Percentiles rank a stretch among this genome's conserved stretches.
Conservation (phyloP, 2,797 vertebrate genomes). For the Esox lucius region DNA sequence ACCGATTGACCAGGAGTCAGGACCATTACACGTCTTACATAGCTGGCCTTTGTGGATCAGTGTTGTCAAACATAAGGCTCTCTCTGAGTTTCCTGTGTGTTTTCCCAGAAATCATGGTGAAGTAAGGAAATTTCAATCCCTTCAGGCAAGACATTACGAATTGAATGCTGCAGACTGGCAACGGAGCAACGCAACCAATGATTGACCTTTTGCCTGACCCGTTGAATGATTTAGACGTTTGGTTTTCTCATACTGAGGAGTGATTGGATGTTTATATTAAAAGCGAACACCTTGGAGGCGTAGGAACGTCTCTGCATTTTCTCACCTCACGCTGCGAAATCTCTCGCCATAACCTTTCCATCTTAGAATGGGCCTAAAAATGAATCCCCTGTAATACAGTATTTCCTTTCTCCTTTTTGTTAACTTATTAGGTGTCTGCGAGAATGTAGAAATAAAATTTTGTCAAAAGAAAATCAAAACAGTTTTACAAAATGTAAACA, state of each 20-base stretch:
- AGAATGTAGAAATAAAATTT: neutral
- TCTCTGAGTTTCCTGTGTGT: conserved; percentile 18
- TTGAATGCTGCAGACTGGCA: conserved; percentile 62
- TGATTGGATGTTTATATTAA: conserved; percentile 43
- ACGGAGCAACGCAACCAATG: conserved; percentile 31
- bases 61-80: conserved; percentile 45
- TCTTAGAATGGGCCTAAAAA: conserved; percentile 1
- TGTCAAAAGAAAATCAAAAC: too few relatives aligned
- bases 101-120: conserved; percentile 45
- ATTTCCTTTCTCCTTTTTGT: neutral
- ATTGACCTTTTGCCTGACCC: conserved; percentile 66
- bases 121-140: conserved; percentile 57
- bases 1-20: conserved; percentile 37
- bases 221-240: conserved; percentile 63
- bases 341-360: conserved; percentile 36
- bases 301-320: conserved; percentile 12
- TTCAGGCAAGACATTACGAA: conserved; percentile 64
- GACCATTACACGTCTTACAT: conserved; percentile 22
- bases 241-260: conserved; percentile 60
- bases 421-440: neutral
- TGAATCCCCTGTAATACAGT: neutral
- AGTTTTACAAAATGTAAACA: too few relatives aligned
- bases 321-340: conserved; percentile 24
- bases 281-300: conserved; percentile 21
- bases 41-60: conserved; percentile 43